Percentiles rank a stretch among this genome's conserved stretches.
These are phyloP conservation scores for Eptatretus atami DNA, from an alignment of 2,797 vertebrate species.

Conservation along the genomic window DNA sequence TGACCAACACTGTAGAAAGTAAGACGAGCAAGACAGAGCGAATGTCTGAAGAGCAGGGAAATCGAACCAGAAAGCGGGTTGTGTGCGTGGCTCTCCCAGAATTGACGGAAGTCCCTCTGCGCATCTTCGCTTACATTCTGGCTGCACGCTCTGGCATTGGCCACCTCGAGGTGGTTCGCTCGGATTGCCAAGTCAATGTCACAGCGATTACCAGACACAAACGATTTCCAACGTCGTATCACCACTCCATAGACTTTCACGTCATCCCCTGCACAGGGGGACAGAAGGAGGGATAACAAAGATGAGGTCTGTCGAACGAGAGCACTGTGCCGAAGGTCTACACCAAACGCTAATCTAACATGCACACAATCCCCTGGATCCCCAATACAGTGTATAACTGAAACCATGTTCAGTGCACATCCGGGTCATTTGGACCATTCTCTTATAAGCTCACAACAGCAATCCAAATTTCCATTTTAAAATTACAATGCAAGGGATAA, in stretches of 20 bases:
- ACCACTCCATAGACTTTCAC: constrained; percentile 63
- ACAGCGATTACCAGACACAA: constrained; percentile 29
- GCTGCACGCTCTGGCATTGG: constrained; percentile 40
- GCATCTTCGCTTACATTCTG: constrained; percentile 32
- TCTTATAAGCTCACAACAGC: background rate
- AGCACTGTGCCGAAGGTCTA: too few species aligned
- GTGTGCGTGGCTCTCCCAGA: constrained; percentile 33
- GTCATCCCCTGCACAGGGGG: constrained; percentile 33
- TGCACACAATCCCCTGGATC: background rate
- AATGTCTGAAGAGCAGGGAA: too few species aligned
- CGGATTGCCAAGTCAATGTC: constrained; percentile 59
- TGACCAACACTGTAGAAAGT: too few species aligned
- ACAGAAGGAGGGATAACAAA: too few species aligned
- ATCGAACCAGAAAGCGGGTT: constrained; percentile 39
- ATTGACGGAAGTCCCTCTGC: constrained; percentile 46
- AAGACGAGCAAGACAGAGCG: too few species aligned
- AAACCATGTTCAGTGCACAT: background rate
- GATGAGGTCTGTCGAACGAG: too few species aligned
- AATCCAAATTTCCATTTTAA: too few species aligned
- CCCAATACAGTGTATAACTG: constrained; percentile 2
- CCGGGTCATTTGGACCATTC: background rate
- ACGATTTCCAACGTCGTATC: constrained; percentile 60
- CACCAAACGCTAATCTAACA: background rate
- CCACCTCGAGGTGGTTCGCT: constrained; percentile 55
- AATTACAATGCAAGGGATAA: too few species aligned